phyloP scores from a whole-genome alignment of 2,888 invertebrate species.

The Eristalis pertinax region DNA sequence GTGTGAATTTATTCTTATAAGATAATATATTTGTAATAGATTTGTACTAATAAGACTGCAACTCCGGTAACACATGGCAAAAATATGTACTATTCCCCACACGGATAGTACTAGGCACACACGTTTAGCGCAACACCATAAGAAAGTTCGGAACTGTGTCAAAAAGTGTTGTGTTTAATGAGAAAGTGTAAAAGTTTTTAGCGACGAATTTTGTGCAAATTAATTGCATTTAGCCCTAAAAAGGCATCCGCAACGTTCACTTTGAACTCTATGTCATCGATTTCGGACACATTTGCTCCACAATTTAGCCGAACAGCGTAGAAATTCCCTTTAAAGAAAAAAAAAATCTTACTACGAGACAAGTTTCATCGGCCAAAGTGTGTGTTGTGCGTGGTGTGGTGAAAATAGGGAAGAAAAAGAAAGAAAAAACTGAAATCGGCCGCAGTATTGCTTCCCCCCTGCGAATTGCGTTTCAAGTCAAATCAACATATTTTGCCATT shows the following conservation, averaged over 20 bases:
- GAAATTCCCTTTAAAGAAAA: neutral
- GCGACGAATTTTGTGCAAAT: constrained; percentile 59
- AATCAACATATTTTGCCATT: constrained; percentile 13
- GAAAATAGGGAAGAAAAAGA: neutral
- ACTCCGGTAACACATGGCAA: neutral
- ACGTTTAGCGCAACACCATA: constrained; percentile 44
- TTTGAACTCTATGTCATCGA: constrained; percentile 13
- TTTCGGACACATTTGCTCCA: neutral
- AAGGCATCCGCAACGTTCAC: constrained; percentile 53
- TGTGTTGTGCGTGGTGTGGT: constrained; percentile 72
- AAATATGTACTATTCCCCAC: constrained; percentile 17
- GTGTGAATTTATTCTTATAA: neutral
- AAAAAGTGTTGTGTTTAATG: constrained; percentile 68
- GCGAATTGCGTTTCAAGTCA: constrained; percentile 62
- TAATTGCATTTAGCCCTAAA: constrained; percentile 66
- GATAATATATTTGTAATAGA: neutral
- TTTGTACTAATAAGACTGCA: neutral
- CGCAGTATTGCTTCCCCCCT: constrained; percentile 56
- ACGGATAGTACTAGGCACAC: constrained; percentile 13
- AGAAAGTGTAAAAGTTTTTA: constrained; percentile 65
- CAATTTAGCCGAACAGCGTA: neutral
- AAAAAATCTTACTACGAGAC: constrained; percentile 11
- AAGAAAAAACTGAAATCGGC: constrained; percentile 57
- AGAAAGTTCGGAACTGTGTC: constrained; percentile 67
- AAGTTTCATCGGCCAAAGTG: constrained; percentile 42